Evolutionary conservation across 2,797 vertebrate genomes (phyloP), one percentile per base, ranked within the genome.

Genomic region (Lacerta viridis): DNA sequence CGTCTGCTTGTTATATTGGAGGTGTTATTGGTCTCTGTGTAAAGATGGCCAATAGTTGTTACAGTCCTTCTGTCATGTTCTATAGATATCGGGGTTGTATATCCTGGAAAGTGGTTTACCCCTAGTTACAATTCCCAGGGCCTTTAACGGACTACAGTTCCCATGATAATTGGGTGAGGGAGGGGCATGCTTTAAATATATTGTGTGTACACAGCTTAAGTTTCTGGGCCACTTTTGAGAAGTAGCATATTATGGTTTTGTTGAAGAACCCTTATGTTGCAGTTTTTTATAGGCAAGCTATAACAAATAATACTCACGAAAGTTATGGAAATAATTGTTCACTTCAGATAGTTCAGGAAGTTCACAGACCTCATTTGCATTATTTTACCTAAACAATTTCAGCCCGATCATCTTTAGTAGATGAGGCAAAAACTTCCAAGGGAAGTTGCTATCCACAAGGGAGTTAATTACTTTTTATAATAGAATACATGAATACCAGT

Each of bases 11-110:
- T 87, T 93, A 17, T 36, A 29, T 89, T 90, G 72, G 36, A 89
- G 77, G 71, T 87, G 25, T 89, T 89, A 87, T 81, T 87, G 91
- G 72, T 43, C 61, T 83, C 84, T 90, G 41, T 79, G 77, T n/a
- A 36, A 3, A 9, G 50, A 55, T 55, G 64, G 76, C 43, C 5
- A 20, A 13, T 64, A 43, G 39, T 20, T 90, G 50, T 84, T 71
- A 71, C 27, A 90, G 74, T 86, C 85, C 64, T 78, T 55, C 55
- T 1, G 0, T 69, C 46, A 81, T 46, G 64, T 64, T 10, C 6
- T 11, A n/a, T 29, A 71, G 29, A 71, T 29, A 64, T 64, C 3
- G 20, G 23, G 66, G 66, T 25, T 69, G 29, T 69, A 29, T 7
- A 69, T 69, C 27, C 1, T 29, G 29, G 66, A 50, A 23, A 69